Conservation (phyloP, 2,888 invertebrate genomes). For the Ischnus inquisitorius region DNA sequence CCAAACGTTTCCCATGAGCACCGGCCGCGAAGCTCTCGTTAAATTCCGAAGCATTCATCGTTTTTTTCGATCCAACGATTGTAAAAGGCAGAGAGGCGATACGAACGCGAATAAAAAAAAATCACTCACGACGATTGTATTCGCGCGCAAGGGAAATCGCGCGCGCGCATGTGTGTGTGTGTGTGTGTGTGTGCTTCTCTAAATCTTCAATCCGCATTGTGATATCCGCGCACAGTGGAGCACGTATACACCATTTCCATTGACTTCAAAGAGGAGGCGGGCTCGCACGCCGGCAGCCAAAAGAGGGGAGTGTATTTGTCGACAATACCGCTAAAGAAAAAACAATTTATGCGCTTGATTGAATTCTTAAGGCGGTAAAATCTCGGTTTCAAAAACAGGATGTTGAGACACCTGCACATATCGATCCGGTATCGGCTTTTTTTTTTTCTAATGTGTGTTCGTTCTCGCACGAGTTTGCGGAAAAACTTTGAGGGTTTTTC, state of each 20-base stretch:
- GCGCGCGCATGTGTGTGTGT: no score
- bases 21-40: conserved; percentile 5
- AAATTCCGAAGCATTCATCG: conserved; percentile 31
- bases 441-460: background rate
- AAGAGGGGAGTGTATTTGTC: conserved; percentile 16
- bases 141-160: conserved; percentile 3
- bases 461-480: background rate
- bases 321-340: conserved; percentile 18
- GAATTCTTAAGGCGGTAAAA: conserved; percentile 4
- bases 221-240: background rate
- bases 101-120: background rate
- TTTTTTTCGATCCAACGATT: conserved; percentile 16
- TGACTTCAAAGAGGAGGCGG: conserved; percentile 1
- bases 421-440: background rate
- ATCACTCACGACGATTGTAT: conserved; percentile 24
- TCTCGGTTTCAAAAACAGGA: conserved; percentile 1
- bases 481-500: background rate
- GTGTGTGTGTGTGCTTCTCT: background rate
- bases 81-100: background rate
- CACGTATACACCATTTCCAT: conserved; percentile 5
- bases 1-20: conserved; percentile 14
- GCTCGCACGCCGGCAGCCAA: background rate
- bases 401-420: background rate
- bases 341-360: conserved; percentile 45
- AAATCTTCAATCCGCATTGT: conserved; percentile 13